phyloP scores from a whole-genome alignment of 92 coral and sea anemone species.

The Plumapathes pennacea region DNA sequence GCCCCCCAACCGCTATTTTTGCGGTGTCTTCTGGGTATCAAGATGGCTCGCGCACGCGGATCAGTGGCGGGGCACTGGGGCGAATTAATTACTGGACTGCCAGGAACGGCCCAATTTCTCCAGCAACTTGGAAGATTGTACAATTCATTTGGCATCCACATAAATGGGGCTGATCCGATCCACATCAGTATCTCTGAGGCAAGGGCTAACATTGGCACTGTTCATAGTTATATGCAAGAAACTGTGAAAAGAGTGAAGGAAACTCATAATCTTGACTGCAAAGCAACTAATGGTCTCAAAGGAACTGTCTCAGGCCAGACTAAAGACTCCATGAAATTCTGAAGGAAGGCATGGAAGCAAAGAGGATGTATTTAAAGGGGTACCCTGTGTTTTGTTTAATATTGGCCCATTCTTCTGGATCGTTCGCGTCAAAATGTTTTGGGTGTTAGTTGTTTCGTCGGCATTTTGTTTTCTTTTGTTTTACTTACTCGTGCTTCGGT shows the following conservation, averaged over 20 bases:
- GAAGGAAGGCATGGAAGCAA: too few species aligned
- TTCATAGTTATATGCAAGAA: too few species aligned
- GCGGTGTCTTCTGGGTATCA: too few species aligned
- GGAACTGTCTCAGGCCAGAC: slow-evolving; percentile 16
- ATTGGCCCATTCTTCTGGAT: too few species aligned
- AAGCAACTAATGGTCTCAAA: slow-evolving; percentile 11
- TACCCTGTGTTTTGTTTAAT: too few species aligned
- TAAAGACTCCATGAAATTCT: slow-evolving; percentile 1
- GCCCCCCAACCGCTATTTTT: too few species aligned
- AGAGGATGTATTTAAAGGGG: slow-evolving; percentile 6
- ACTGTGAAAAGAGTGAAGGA: background rate
- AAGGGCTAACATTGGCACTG: background rate
- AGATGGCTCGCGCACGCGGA: too few species aligned
- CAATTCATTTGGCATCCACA: slow-evolving; percentile 25
- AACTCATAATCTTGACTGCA: background rate
- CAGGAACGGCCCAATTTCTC: slow-evolving; percentile 26
- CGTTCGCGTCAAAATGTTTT: too few species aligned
- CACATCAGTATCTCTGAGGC: slow-evolving; percentile 7
- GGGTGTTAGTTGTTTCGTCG: too few species aligned
- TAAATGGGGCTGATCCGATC: background rate
- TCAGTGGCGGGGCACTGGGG: too few species aligned
- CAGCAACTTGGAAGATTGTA: slow-evolving; percentile 25
- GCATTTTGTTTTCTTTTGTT: too few species aligned
- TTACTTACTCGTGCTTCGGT: too few species aligned
- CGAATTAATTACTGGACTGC: slow-evolving; percentile 30